phyloP scores from a whole-genome alignment of 2,888 invertebrate species.

The Plusia festucae region DNA sequence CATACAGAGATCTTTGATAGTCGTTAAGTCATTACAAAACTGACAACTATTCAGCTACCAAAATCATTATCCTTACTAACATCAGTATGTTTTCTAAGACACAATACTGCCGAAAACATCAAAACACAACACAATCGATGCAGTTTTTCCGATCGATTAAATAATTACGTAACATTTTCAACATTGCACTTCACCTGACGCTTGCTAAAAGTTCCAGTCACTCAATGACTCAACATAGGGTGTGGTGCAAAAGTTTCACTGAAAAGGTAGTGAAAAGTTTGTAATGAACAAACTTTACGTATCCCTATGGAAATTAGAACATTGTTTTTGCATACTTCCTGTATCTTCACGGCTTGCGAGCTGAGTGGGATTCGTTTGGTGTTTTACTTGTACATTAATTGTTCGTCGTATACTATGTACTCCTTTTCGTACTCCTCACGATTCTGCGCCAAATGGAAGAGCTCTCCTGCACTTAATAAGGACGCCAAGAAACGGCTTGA shows the following conservation, averaged over 20 bases:
- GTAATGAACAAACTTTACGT: slow-evolving; percentile 42
- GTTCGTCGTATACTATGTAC: not conserved
- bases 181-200: slow-evolving; percentile 22
- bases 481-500: too few relatives aligned
- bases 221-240: too few relatives aligned
- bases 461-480: too few relatives aligned
- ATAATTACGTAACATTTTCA: slow-evolving; percentile 8
- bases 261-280: slow-evolving; percentile 46
- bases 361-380: not conserved
- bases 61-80: too few relatives aligned
- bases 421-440: too few relatives aligned
- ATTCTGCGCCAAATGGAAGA: too few relatives aligned
- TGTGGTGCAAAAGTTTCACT: slow-evolving; percentile 20
- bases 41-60: too few relatives aligned
- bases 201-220: slow-evolving; percentile 19
- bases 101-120: too few relatives aligned
- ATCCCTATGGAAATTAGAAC: slow-evolving; percentile 47
- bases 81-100: too few relatives aligned
- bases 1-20: not conserved
- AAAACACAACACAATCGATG: not conserved
- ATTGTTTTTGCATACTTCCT: slow-evolving; percentile 49
- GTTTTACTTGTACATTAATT: not conserved
- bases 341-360: slow-evolving; percentile 18
- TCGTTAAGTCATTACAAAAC: not conserved
- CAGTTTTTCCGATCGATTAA: slow-evolving; percentile 15